These are phyloP conservation scores for Callorhinus ursinus DNA, from an alignment of 2,113 vertebrate genomes.

Conservation along the genomic window DNA sequence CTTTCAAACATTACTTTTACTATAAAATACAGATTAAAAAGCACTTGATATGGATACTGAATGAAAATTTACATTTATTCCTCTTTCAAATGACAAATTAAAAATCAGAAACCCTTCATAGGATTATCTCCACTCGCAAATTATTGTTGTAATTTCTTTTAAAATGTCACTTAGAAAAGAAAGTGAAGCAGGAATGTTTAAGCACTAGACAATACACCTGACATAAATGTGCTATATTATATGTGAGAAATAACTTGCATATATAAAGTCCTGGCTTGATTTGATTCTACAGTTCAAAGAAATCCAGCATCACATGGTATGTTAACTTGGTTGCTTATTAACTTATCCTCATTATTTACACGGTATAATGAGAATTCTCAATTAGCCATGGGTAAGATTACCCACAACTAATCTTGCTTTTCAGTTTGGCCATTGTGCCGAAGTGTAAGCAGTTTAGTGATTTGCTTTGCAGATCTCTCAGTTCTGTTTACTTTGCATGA, in stretches of 20 bases:
- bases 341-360: constrained; percentile 17
- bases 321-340: constrained; percentile 37
- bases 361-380: constrained; percentile 34
- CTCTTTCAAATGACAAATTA: constrained; percentile 12
- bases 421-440: neutral
- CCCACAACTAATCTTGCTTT: constrained; percentile 22
- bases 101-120: neutral
- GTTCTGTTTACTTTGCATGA: neutral
- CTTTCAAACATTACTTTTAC: neutral
- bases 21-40: constrained; percentile 32
- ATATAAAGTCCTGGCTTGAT: neutral
- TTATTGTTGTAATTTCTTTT: neutral
- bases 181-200: neutral
- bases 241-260: neutral
- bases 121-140: neutral
- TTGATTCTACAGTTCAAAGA: neutral
- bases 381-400: constrained; percentile 39
- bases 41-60: neutral
- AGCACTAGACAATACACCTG: neutral
- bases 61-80: neutral
- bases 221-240: neutral
- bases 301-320: neutral
- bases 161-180: constrained; percentile 10
- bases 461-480: constrained; percentile 35
- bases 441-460: neutral